phyloP scores from a whole-genome alignment of 2,113 vertebrate species.

The Oryctolagus cuniculus region DNA sequence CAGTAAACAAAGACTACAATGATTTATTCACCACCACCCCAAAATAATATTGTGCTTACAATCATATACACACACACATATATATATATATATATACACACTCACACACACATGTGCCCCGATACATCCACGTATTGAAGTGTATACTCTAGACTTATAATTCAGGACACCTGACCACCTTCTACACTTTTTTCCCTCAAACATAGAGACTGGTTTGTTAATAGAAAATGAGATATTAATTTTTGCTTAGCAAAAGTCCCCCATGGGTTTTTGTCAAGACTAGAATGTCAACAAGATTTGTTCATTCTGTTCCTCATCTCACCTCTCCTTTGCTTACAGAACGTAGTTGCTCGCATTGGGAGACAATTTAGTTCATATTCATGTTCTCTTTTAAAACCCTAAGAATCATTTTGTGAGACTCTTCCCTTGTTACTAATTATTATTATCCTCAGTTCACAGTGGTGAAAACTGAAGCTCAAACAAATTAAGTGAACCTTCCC shows the following conservation, averaged over 20 bases:
- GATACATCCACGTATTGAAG: background rate
- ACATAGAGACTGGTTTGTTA: background rate
- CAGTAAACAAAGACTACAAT: conserved; percentile 6
- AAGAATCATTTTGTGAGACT: background rate
- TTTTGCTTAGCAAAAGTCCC: conserved; percentile 1
- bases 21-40: background rate
- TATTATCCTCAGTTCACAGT: background rate
- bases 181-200: too few species aligned
- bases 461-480: background rate
- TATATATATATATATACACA: background rate
- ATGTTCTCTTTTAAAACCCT: background rate
- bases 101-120: too few species aligned
- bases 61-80: background rate
- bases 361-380: background rate
- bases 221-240: conserved; percentile 1
- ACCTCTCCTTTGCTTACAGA: background rate
- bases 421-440: background rate
- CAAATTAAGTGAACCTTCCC: conserved; percentile 12
- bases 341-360: background rate
- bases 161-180: background rate
- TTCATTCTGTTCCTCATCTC: background rate
- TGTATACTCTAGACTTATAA: background rate
- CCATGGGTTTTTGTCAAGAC: background rate
- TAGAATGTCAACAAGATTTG: background rate
- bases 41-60: background rate